These are phyloP conservation scores for Drosophila affinis DNA, from an alignment of 2,888 invertebrate genomes.

Conservation along the genomic window DNA sequence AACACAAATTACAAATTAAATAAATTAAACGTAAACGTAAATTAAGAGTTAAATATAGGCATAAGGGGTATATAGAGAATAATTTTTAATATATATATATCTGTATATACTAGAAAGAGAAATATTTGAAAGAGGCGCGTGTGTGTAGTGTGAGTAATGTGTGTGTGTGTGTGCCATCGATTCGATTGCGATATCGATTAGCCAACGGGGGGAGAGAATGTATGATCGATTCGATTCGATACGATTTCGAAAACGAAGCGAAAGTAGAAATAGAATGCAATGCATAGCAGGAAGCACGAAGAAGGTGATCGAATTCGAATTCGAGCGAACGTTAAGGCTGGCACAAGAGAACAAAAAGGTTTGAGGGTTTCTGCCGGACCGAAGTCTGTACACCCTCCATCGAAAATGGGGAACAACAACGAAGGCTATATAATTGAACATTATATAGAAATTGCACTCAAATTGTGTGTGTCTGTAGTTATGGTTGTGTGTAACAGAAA, in stretches of 20 bases:
- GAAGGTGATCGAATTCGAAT: slow-evolving; percentile 13
- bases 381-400: no score
- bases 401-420: slow-evolving; percentile 3
- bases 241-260: slow-evolving; percentile 17
- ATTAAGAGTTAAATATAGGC: slow-evolving; percentile 52
- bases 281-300: slow-evolving; percentile 35
- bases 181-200: slow-evolving; percentile 18
- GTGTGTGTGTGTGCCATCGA: slow-evolving; percentile 33
- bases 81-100: slow-evolving; percentile 32
- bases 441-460: background rate
- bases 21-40: slow-evolving; percentile 58
- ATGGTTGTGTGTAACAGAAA: slow-evolving; percentile 18
- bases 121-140: slow-evolving; percentile 34
- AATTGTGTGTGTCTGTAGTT: slow-evolving; percentile 9
- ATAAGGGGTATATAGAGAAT: slow-evolving; percentile 30
- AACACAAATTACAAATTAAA: slow-evolving; percentile 68
- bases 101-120: slow-evolving; percentile 33
- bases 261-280: slow-evolving; percentile 21
- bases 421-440: background rate
- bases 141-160: slow-evolving; percentile 37
- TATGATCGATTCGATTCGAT: slow-evolving; percentile 14
- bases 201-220: background rate
- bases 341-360: slow-evolving; percentile 29
- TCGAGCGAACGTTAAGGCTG: slow-evolving; percentile 25
- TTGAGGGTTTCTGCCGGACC: no score